These are phyloP conservation scores for Henricia sp. DNA, from an alignment of 53 echinoderm and acorn worm species.

Conservation along the genomic window DNA sequence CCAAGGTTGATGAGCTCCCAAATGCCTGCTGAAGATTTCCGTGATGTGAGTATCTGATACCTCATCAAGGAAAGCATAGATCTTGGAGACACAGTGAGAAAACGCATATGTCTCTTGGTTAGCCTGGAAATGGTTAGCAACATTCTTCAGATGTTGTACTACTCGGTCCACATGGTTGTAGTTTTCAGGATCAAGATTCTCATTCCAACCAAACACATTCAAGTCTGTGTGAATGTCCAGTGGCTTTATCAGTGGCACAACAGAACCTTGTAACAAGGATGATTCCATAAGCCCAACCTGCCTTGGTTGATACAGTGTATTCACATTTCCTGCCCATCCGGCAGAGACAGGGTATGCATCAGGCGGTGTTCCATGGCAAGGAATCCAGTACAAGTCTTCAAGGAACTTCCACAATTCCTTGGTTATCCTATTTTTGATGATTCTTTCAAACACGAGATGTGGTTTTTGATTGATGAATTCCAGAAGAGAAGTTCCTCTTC, in stretches of 20 bases:
- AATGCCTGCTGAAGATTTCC: background rate
- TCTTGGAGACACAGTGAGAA: background rate
- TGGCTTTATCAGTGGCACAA: slow-evolving; percentile 14
- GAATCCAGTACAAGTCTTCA: slow-evolving; percentile 42
- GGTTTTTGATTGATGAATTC: slow-evolving; percentile 22
- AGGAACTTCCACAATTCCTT: slow-evolving; percentile 20
- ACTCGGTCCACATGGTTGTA: background rate
- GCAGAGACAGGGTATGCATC: slow-evolving; percentile 21
- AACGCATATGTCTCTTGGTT: background rate
- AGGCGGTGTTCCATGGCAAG: slow-evolving; percentile 38
- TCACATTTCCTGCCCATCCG: slow-evolving; percentile 32
- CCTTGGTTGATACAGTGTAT: slow-evolving; percentile 30
- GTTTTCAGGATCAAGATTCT: background rate
- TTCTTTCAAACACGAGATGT: slow-evolving; percentile 4
- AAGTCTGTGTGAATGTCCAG: background rate
- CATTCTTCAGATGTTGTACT: slow-evolving; percentile 24
- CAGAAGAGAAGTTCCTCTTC: slow-evolving; percentile 27
- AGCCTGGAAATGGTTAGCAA: background rate
- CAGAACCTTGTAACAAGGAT: slow-evolving; percentile 28
- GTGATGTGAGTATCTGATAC: background rate
- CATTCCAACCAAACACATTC: slow-evolving; percentile 25
- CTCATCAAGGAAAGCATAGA: slow-evolving; percentile 31
- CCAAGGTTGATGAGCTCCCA: background rate
- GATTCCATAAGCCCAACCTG: background rate
- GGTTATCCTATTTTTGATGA: background rate